A percentile compares a stretch with the other conserved stretches of the same genome.
These are phyloP conservation scores for Alloplasta piceator DNA, from an alignment of 2,888 invertebrate genomes.

Conservation along the genomic window DNA sequence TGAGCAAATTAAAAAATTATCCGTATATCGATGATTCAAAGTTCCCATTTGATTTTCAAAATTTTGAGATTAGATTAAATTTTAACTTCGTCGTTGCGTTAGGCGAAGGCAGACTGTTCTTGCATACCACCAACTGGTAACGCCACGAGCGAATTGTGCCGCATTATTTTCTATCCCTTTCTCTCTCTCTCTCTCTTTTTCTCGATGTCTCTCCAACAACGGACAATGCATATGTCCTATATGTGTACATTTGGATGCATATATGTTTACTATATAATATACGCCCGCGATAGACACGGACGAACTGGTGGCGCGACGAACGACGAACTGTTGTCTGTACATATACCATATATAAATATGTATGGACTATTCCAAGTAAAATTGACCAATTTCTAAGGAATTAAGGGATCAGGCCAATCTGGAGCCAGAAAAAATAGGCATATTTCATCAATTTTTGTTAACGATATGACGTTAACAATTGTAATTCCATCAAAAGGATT, in stretches of 20 bases:
- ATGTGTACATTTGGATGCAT: background rate
- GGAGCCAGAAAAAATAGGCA: too few species aligned
- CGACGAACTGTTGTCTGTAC: conserved; percentile 37
- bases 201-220: conserved; percentile 5
- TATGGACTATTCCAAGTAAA: background rate
- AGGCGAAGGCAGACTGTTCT: too few species aligned
- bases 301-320: conserved; percentile 31
- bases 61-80: too few species aligned
- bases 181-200: conserved; percentile 33
- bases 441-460: too few species aligned
- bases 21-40: too few species aligned
- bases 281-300: conserved; percentile 54
- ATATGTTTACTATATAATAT: conserved; percentile 26
- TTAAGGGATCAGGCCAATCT: too few species aligned
- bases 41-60: too few species aligned
- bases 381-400: too few species aligned
- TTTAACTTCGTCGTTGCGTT: too few species aligned
- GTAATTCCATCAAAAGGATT: too few species aligned
- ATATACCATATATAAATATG: background rate
- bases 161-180: conserved; percentile 46
- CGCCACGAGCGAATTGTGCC: conserved; percentile 37
- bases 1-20: too few species aligned
- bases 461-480: too few species aligned
- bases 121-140: conserved; percentile 14
- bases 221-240: conserved; percentile 40